These are phyloP conservation scores for Lottia gigantea DNA, from an alignment of 2,888 invertebrate species.

Conservation along the genomic window DNA sequence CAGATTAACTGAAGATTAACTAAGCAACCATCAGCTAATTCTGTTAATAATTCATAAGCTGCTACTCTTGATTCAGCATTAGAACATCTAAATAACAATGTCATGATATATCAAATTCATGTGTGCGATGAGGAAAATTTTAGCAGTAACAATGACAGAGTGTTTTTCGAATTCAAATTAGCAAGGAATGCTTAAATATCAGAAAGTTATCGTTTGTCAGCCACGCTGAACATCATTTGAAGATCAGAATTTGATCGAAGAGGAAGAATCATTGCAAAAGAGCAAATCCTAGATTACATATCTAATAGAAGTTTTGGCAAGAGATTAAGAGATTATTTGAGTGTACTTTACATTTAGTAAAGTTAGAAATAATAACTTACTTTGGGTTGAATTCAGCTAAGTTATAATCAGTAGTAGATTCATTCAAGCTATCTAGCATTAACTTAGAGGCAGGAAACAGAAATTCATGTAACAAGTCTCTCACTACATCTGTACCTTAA, in stretches of 20 bases:
- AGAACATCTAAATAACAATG: slow-evolving; percentile 59
- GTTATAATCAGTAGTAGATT: slow-evolving; percentile 41
- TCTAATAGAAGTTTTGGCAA: no score
- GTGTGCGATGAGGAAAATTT: no score
- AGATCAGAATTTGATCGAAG: no score
- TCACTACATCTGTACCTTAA: slow-evolving; percentile 49
- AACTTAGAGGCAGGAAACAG: slow-evolving; percentile 70
- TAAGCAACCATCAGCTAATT: slow-evolving; percentile 64
- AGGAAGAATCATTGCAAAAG: no score
- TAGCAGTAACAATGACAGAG: no score
- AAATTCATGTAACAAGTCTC: slow-evolving; percentile 68
- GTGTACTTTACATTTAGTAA: no score
- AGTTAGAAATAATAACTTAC: slow-evolving; percentile 40
- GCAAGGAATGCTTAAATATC: no score
- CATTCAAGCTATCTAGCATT: slow-evolving; percentile 60
- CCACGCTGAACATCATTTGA: no score
- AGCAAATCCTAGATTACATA: no score
- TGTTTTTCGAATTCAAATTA: no score
- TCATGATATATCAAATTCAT: neutral
- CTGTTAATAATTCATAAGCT: slow-evolving; percentile 68
- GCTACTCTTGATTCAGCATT: slow-evolving; percentile 65
- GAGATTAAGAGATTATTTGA: no score
- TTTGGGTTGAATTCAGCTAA: slow-evolving; percentile 63
- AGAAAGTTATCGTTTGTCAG: no score
- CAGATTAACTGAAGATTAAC: slow-evolving; percentile 65